Evolutionary conservation across 2,888 invertebrate genomes (phyloP).

Genomic region (Hypsopygia costalis): DNA sequence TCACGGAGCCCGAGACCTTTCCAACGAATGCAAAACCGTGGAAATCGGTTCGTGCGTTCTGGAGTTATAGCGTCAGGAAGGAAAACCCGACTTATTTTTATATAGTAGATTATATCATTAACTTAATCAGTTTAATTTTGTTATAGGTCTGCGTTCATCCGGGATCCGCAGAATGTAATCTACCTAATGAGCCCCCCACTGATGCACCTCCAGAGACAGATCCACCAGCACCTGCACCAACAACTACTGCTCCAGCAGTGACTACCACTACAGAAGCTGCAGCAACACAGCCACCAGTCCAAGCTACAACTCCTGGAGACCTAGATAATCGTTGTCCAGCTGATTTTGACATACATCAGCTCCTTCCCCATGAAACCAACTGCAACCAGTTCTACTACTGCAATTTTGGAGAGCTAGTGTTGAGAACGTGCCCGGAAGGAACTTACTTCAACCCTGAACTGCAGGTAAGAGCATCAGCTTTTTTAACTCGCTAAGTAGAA

Average conservation of each 20-base stretch:
- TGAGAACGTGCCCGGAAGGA: constrained; percentile 30
- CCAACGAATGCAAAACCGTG: too few relatives aligned
- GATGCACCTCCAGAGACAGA: too few relatives aligned
- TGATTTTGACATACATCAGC: constrained; percentile 24
- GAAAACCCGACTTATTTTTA: too few relatives aligned
- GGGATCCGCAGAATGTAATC: constrained; percentile 28
- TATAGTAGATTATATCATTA: too few relatives aligned
- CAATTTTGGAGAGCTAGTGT: constrained; percentile 31
- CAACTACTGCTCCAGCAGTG: constrained; percentile 9
- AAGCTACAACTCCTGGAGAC: not conserved
- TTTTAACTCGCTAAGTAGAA: too few relatives aligned
- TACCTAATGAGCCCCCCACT: constrained; percentile 10
- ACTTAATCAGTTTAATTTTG: not conserved
- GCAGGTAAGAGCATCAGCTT: constrained; percentile 43
- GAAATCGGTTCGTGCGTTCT: too few relatives aligned
- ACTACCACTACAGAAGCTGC: constrained; percentile 10
- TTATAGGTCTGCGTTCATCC: constrained; percentile 45
- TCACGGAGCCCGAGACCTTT: too few relatives aligned
- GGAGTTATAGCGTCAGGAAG: too few relatives aligned
- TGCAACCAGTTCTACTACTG: constrained; percentile 42
- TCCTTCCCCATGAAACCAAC: constrained; percentile 31
- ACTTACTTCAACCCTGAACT: constrained; percentile 38
- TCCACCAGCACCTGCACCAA: not conserved
- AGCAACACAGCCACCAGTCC: constrained; percentile 3
- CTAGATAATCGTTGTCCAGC: constrained; percentile 28